Percentiles rank a stretch among this genome's conserved stretches.
phyloP scores from a whole-genome alignment of 2,797 vertebrate species.

The Alca torda region DNA sequence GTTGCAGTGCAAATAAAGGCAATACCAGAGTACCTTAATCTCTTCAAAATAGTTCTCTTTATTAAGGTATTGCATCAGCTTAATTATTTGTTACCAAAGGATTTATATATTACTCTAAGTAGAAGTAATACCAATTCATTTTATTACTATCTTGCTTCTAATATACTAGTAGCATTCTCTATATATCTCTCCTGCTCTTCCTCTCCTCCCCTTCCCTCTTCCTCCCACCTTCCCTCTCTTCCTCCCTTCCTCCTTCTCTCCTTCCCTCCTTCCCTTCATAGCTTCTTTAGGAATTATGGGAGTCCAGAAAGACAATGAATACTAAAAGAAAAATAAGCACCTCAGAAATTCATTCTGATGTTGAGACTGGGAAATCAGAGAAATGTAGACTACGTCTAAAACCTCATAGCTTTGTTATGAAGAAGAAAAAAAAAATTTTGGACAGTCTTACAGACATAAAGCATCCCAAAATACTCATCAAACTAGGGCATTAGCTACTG shows the following conservation, averaged over 20 bases:
- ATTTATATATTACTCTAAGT: background rate
- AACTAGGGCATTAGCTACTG: background rate
- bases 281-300: background rate
- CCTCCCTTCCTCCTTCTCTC: background rate
- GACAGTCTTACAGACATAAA: background rate
- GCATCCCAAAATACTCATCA: background rate
- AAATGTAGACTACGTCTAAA: background rate
- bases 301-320: background rate
- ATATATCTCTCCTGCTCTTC: background rate
- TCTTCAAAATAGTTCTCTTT: background rate
- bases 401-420: background rate
- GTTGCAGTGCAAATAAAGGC: background rate
- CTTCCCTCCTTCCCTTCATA: background rate
- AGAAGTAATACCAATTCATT: background rate
- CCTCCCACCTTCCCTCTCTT: background rate
- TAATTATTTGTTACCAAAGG: background rate
- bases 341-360: background rate
- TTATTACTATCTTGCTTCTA: background rate
- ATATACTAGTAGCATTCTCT: background rate
- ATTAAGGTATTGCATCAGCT: background rate
- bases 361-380: background rate
- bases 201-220: background rate
- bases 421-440: background rate
- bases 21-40: background rate
- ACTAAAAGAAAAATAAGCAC: background rate